phyloP scores from a whole-genome alignment of 2,797 vertebrate genomes.

The Crotalus adamanteus region DNA sequence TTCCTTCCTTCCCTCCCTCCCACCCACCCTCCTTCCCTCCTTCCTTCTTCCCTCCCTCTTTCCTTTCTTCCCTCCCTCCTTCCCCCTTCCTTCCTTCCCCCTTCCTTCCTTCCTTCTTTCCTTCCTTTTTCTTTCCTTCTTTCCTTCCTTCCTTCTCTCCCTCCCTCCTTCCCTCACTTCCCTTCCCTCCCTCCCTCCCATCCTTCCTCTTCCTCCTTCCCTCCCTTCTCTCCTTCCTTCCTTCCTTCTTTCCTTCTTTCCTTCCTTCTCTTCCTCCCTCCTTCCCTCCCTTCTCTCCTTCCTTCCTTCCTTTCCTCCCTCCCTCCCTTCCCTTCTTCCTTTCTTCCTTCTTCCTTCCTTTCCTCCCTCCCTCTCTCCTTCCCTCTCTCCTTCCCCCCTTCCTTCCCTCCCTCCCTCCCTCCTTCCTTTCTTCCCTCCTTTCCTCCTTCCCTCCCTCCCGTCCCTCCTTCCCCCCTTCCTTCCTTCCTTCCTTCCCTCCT shows the following conservation, averaged over 20 bases:
- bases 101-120: rapidly evolving
- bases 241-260: rapidly evolving
- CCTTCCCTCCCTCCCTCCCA: too few species aligned
- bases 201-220: rapidly evolving
- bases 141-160: too few species aligned
- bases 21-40: too few species aligned
- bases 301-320: rapidly evolving
- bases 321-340: too few species aligned
- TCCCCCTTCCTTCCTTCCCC: too few species aligned
- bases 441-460: rapidly evolving
- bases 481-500: rapidly evolving
- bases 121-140: too few species aligned
- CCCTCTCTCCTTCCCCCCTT: too few species aligned
- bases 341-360: too few species aligned
- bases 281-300: rapidly evolving
- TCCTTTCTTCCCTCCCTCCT: too few species aligned
- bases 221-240: rapidly evolving
- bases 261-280: rapidly evolving
- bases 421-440: rapidly evolving
- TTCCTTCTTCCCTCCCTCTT: rapidly evolving
- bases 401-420: rapidly evolving
- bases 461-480: rapidly evolving
- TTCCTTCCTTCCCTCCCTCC: too few species aligned
- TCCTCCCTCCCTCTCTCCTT: too few species aligned
- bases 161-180: too few species aligned